A percentile compares a stretch with the other conserved stretches of the same genome.
These are phyloP conservation scores for Acanthurus leucopareius DNA, from an alignment of 2,797 vertebrate genomes.

Conservation along the genomic window DNA sequence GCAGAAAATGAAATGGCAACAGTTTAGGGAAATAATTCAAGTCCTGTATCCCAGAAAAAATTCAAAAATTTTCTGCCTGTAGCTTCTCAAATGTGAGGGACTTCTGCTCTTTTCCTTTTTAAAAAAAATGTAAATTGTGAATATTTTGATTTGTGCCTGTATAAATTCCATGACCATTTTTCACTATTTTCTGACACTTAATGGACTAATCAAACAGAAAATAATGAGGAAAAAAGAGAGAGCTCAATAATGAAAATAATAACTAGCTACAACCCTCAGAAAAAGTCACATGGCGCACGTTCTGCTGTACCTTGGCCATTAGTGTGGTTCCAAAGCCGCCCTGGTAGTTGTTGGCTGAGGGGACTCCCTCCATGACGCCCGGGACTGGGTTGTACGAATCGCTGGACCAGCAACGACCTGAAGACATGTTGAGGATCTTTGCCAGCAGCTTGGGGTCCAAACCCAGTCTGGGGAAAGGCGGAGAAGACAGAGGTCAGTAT, in stretches of 20 bases:
- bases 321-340: constrained; percentile 95
- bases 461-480: constrained; percentile 91
- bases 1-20: neutral
- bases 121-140: neutral
- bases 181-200: neutral
- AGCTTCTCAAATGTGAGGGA: constrained; percentile 1
- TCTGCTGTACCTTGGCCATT: constrained; percentile 94
- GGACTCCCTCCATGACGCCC: constrained; percentile 95
- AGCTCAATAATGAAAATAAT: constrained; percentile 4
- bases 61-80: neutral
- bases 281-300: neutral
- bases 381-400: constrained; percentile 94
- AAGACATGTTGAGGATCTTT: constrained; percentile 96
- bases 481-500: constrained; percentile 64
- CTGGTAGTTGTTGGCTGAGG: constrained; percentile 95
- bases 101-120: neutral
- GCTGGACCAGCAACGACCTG: constrained; percentile 96
- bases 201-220: neutral
- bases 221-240: neutral
- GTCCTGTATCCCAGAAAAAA: neutral
- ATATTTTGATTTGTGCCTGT: neutral
- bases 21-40: neutral
- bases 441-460: constrained; percentile 95
- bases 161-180: neutral
- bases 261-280: neutral